A percentile compares a stretch with the other conserved stretches of the same genome.
Evolutionary conservation across 2,888 invertebrate genomes (phyloP).

Genomic region (Sarcophaga carnaria): DNA sequence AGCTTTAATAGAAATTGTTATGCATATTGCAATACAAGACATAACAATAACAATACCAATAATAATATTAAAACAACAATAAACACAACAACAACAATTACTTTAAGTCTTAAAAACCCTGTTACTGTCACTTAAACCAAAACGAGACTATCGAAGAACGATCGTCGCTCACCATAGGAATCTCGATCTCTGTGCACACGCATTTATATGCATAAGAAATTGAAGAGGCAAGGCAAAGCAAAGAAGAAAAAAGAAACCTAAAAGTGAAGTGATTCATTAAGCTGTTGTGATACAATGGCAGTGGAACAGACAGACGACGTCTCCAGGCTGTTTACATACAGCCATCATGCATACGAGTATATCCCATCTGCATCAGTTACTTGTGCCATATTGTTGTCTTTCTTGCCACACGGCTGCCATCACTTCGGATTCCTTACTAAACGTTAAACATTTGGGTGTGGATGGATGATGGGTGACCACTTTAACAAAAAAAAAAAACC

Average conservation of each 20-base stretch:
- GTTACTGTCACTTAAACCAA: constrained; percentile 15
- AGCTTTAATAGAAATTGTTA: background rate
- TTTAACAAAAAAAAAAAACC: background rate
- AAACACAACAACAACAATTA: background rate
- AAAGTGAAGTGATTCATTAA: background rate
- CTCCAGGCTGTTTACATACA: background rate
- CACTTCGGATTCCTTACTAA: background rate
- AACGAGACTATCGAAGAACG: background rate
- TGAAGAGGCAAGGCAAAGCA: background rate
- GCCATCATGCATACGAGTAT: background rate
- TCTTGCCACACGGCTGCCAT: background rate
- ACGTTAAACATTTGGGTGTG: background rate
- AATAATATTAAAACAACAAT: background rate
- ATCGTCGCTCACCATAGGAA: background rate
- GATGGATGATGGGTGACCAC: constrained; percentile 20
- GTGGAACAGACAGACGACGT: no score
- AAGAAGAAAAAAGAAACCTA: background rate
- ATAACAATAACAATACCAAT: background rate
- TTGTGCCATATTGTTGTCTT: constrained; percentile 8
- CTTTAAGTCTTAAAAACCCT: constrained; percentile 16
- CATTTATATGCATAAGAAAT: constrained; percentile 26
- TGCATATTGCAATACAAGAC: background rate
- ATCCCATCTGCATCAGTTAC: constrained; percentile 1
- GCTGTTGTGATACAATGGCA: background rate
- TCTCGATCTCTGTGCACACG: background rate